Percentiles rank a stretch among this genome's conserved stretches.
Evolutionary conservation across 35 echinoderm and acorn worm genomes (phyloP).

Genomic region (Apostichopus japonicus): DNA sequence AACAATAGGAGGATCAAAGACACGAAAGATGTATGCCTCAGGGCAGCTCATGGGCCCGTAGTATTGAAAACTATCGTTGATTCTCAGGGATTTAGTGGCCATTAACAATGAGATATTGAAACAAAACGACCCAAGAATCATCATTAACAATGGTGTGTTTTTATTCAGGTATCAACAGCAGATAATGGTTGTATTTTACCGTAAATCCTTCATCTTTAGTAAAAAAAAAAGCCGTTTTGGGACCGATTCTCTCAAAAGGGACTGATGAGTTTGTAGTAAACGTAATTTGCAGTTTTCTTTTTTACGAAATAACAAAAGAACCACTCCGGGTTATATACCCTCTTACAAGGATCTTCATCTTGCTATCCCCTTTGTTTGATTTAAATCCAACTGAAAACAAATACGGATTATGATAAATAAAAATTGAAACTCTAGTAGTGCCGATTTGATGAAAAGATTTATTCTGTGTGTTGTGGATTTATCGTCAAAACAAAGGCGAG

Average conservation of each 20-base stretch:
- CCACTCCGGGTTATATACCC: not conserved
- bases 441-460: not conserved
- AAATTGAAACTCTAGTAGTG: not conserved
- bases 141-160: conserved; percentile 13
- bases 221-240: not conserved
- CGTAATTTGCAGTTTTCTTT: not conserved
- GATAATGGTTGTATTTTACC: conserved; percentile 18
- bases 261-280: not conserved
- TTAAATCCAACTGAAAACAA: not conserved
- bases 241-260: not conserved
- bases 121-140: not conserved
- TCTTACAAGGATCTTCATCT: not conserved
- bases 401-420: not conserved
- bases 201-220: not conserved
- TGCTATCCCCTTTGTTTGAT: not conserved
- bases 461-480: too few species aligned
- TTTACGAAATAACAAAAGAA: not conserved
- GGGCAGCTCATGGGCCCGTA: conserved; percentile 31
- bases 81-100: not conserved
- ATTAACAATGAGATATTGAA: conserved; percentile 8
- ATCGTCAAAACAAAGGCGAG: too few species aligned
- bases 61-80: conserved; percentile 23
- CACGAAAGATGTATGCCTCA: not conserved
- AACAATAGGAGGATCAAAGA: conserved; percentile 30
- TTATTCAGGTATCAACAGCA: conserved; percentile 11